Base-by-base conservation (phyloP, 2,797 vertebrate genomes). In the Mormyrops attenuatus region DNA sequence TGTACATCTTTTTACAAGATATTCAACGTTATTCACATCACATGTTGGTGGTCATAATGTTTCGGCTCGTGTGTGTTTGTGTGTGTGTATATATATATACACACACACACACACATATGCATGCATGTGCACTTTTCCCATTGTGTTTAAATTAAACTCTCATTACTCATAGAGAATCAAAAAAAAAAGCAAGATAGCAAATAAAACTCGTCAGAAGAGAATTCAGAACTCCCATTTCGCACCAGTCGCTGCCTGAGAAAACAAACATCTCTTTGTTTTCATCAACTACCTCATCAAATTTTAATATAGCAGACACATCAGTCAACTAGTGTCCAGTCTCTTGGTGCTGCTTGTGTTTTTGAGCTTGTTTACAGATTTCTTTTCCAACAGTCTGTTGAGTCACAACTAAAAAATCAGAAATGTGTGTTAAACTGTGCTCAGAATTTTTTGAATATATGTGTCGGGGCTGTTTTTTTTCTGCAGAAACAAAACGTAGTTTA, bases 321-420 rank as follows among this genome's bases (percentile, higher is more conserved):
- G 49, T 90, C 92, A 82, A 90, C 85, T 88, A 92, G 38, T 90
- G 89, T 88, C 91, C 89, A 69, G 90, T 91, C 90, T 90, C 88
- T 88, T 60, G 34, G 66, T 89, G 52, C 53, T 88, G 89, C 87
- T 38, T 52, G 26, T 89, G 90, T 91, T 90, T 91, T 88, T 88
- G 91, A 90, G 89, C 73, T 87, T 89, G 89, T 93, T 88, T 90
- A 73, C 91, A 91, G 91, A 93, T 88, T 93, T 95, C 92, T 91
- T 88, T 93, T 89, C 92, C 91, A 94, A 93, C 94, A 89, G 89
- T 92, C 92, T 91, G 92, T 92, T 92, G 91, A 93, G 93, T 94
- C 92, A 90, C 91, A 91, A 92, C 91, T 91, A 92, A 91, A 17
- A 93, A 90, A 92, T 93, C 92, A 92, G 92, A 92, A 92, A 92